Conservation (phyloP, 2,113 vertebrate species). For the Ibidorhyncha struthersii region DNA sequence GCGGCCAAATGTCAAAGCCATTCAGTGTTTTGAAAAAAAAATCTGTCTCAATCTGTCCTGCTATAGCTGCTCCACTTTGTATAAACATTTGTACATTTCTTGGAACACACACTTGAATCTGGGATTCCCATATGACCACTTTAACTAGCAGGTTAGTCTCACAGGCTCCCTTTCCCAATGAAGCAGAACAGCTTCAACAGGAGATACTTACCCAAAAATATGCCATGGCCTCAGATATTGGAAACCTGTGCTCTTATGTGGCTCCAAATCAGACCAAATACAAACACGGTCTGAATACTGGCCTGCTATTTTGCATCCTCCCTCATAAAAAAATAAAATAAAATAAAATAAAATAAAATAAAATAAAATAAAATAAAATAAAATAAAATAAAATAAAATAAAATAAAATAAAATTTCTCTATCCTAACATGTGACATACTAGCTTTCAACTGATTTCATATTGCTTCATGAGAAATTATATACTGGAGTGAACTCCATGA, state of each 20-base stretch:
- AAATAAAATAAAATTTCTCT: not conserved
- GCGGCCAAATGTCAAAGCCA: slow-evolving; percentile 1
- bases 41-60: not conserved
- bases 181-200: not conserved
- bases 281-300: not conserved
- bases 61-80: not conserved
- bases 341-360: not conserved
- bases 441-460: too few relatives aligned
- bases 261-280: not conserved
- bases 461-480: not conserved
- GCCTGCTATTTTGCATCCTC: not conserved
- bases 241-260: not conserved
- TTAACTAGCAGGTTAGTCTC: not conserved
- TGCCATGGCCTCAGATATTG: not conserved
- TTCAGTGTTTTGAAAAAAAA: not conserved
- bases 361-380: not conserved
- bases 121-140: not conserved
- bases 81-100: not conserved
- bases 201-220: not conserved
- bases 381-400: not conserved
- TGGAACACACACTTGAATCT: not conserved
- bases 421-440: not conserved
- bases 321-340: not conserved
- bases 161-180: not conserved
- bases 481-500: not conserved